Evolutionary conservation across 53 echinoderm and acorn worm genomes (phyloP).

Genomic region (Antedon mediterranea): DNA sequence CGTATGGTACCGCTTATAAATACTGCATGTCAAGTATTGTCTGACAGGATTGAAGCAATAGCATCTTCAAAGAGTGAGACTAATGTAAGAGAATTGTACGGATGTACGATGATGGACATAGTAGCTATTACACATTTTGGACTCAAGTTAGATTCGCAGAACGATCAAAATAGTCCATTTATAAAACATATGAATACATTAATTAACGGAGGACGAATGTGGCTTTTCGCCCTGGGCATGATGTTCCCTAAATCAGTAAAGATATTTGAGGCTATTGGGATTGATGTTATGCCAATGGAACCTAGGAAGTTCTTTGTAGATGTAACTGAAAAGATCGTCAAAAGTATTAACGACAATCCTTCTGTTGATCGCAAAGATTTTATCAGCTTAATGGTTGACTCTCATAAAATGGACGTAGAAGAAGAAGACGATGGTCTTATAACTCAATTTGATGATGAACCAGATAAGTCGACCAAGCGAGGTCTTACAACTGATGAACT

Average conservation of each 20-base stretch:
- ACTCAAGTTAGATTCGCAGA: slow-evolving; percentile 58
- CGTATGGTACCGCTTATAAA: not conserved
- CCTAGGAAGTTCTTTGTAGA: not conserved
- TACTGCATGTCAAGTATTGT: not conserved
- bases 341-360: not conserved
- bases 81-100: not conserved
- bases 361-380: slow-evolving; percentile 25
- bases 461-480: not conserved
- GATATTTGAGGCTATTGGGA: not conserved
- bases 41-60: not conserved
- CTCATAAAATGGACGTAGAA: slow-evolving; percentile 29
- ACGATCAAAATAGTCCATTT: slow-evolving; percentile 53
- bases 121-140: slow-evolving; percentile 66
- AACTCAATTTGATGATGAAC: not conserved
- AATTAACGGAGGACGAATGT: slow-evolving; percentile 1
- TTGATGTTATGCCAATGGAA: not conserved
- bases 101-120: slow-evolving; percentile 11
- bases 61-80: not conserved
- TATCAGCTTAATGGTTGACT: slow-evolving; percentile 54
- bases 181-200: slow-evolving; percentile 29
- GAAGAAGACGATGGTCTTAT: slow-evolving; percentile 15
- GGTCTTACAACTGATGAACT: slow-evolving; percentile 24
- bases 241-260: not conserved
- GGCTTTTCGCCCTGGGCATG: not conserved
- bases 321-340: not conserved